Base-by-base conservation (phyloP, 2,113 vertebrate species). In the Seriola dumerili region DNA sequence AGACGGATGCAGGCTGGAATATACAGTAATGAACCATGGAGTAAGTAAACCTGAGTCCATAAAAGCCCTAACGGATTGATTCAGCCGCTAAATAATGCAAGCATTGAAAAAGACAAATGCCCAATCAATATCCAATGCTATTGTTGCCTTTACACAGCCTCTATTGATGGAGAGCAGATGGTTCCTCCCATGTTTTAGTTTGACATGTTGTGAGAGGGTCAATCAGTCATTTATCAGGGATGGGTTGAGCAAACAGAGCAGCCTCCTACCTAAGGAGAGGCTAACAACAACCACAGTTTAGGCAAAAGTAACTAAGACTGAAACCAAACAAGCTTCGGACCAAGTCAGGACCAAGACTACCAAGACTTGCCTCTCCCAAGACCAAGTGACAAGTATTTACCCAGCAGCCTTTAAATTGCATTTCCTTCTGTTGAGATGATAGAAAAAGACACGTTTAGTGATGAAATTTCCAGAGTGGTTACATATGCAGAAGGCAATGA, bases 41-140 rank as follows among this genome's bases (percentile, higher is more conserved):
- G 91, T 93, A 89, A 92, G 86, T 93, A 94, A 92, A 89, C 78
- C 82, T 81, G 69, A 94, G 91, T 93, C 89, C 81, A 94, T 95
- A 94, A 95, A 29, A 92, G 84, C 81, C 69, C 59, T 21, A 84
- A 58, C 23, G 34, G 80, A 94, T 93, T 85, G 92, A 95, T 93
- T 85, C 52, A 23, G 67, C 68, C 72, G 63, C 80, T 94, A 86
- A 94, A 94, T 94, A 93, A 95, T 92, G 92, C 83, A 90, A 86
- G 58, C 78, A 85, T 83, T 85, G 75, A 81, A 89, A 89, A 85
- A 93, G 89, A 92, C 85, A 88, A 93, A 88, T 64, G 83, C 70
- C 58, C 64, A 46, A 90, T 94, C 93, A 76, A 94, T 94, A 88
- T 67, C 72, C 64, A 65, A 50, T 83, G 80, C 84, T 72, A 86